These are phyloP conservation scores for Scelioninae gen. 2 DNA, from an alignment of 2,888 invertebrate genomes.

Conservation along the genomic window DNA sequence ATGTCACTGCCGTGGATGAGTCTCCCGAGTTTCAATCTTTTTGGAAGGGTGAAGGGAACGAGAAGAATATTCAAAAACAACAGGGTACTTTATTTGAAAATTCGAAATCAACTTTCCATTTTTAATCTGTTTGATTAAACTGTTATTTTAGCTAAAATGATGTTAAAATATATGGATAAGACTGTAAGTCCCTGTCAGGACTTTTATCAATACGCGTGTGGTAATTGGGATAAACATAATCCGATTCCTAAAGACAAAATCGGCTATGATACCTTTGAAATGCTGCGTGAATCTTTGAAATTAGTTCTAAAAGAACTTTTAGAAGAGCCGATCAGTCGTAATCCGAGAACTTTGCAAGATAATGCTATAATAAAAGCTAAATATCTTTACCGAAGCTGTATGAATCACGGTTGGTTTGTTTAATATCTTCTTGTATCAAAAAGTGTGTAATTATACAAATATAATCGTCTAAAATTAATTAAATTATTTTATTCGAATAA, in stretches of 20 bases:
- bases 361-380: slow-evolving; percentile 89
- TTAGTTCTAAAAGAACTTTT: slow-evolving; percentile 81
- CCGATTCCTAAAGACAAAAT: slow-evolving; percentile 93
- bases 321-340: slow-evolving; percentile 76
- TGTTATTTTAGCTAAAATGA: slow-evolving; percentile 77
- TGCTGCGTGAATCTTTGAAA: slow-evolving; percentile 88
- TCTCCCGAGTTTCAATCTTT: slow-evolving; percentile 73
- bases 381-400: slow-evolving; percentile 89
- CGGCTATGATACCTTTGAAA: slow-evolving; percentile 93
- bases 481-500: not conserved
- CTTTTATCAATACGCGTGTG: slow-evolving; percentile 91
- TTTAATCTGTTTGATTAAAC: not conserved
- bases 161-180: slow-evolving; percentile 86
- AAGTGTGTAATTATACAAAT: too few species aligned
- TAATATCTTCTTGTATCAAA: too few species aligned
- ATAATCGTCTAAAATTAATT: too few species aligned
- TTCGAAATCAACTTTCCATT: not conserved
- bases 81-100: slow-evolving; percentile 73
- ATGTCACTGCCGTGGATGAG: slow-evolving; percentile 44
- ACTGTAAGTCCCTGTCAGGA: slow-evolving; percentile 86
- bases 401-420: slow-evolving; percentile 80
- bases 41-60: slow-evolving; percentile 79
- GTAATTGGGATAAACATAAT: slow-evolving; percentile 89
- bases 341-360: slow-evolving; percentile 64
- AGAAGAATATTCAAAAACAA: slow-evolving; percentile 78